These are phyloP conservation scores for Conger conger DNA, from an alignment of 2,113 vertebrate species.

Conservation along the genomic window DNA sequence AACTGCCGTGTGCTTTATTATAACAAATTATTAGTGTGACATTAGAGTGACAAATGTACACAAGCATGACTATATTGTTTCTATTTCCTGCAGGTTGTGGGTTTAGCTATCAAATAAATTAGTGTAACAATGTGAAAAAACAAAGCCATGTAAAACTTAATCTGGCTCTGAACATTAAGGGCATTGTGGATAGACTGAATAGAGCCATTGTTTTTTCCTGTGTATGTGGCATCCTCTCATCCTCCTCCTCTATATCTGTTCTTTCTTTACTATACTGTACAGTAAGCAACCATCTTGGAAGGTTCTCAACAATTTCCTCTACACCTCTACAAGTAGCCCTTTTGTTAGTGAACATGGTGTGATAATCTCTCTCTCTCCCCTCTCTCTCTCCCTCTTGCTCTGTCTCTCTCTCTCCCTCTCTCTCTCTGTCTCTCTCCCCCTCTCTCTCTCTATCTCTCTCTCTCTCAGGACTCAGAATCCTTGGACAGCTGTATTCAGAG, in stretches of 20 bases:
- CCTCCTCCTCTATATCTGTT: constrained; percentile 10
- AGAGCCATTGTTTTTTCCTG: neutral
- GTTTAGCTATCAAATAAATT: neutral
- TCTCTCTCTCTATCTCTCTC: constrained; percentile 21
- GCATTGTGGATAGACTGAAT: neutral
- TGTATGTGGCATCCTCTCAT: neutral
- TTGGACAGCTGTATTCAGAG: constrained; percentile 77
- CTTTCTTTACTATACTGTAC: neutral
- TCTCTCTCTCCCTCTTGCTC: neutral
- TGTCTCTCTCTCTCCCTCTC: neutral
- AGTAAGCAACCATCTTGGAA: neutral
- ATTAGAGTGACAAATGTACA: neutral
- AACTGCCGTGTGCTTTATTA: neutral
- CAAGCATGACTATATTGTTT: neutral
- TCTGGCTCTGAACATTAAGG: neutral
- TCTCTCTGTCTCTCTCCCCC: neutral
- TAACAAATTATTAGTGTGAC: too few relatives aligned
- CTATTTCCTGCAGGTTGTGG: neutral
- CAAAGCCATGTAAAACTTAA: neutral
- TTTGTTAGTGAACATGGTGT: neutral
- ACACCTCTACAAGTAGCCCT: neutral
- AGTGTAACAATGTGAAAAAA: neutral
- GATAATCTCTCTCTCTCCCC: neutral
- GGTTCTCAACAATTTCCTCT: neutral
- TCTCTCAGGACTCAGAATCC: constrained; percentile 74